Conservation (phyloP, 2,888 invertebrate genomes). For the Acrobasis suavella region DNA sequence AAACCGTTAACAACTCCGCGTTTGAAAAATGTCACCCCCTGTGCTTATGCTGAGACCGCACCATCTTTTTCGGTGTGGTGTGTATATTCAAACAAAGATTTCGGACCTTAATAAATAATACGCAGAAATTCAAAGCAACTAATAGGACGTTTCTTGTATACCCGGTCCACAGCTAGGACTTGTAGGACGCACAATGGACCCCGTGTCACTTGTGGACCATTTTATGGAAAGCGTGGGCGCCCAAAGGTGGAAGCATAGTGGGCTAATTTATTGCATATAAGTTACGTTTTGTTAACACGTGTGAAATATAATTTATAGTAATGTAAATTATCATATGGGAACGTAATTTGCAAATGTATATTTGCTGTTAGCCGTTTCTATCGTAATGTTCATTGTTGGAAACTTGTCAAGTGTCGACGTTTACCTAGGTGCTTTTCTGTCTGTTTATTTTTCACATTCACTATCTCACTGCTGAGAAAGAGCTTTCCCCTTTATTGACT, state of each 20-base stretch:
- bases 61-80: too few species aligned
- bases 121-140: slow-evolving; percentile 54
- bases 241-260: slow-evolving; percentile 16
- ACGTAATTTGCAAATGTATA: slow-evolving; percentile 9
- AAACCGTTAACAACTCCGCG: too few species aligned
- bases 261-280: slow-evolving; percentile 18
- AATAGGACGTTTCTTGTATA: slow-evolving; percentile 67
- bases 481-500: too few species aligned
- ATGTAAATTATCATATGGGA: background rate
- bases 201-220: slow-evolving; percentile 44
- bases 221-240: slow-evolving; percentile 45
- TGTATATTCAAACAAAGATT: slow-evolving; percentile 10
- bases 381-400: background rate
- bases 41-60: too few species aligned
- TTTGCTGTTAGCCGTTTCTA: background rate
- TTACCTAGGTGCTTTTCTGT: too few species aligned
- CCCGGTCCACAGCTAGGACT: slow-evolving; percentile 50
- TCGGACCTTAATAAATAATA: slow-evolving; percentile 11
- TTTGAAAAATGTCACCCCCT: too few species aligned
- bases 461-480: too few species aligned
- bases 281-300: slow-evolving; percentile 11
- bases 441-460: too few species aligned
- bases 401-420: background rate
- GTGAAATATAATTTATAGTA: slow-evolving; percentile 10
- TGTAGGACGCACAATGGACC: slow-evolving; percentile 64